phyloP scores from a whole-genome alignment of 1,140 invertebrate genomes.

The Uloborus diversus region DNA sequence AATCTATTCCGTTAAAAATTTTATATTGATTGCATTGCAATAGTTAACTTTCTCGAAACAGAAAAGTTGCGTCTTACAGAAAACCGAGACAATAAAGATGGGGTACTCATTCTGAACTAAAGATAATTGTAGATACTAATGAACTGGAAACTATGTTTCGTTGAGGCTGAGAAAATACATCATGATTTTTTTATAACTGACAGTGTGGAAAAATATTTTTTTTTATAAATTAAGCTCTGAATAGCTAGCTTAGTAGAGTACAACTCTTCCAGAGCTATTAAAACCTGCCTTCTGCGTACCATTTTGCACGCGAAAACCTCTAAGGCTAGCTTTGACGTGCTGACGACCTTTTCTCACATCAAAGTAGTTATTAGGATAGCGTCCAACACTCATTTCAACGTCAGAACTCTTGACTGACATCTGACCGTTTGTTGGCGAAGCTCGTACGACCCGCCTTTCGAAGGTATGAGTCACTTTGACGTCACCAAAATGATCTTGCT shows the following conservation, averaged over 20 bases:
- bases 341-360: neutral
- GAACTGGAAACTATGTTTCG: too few species aligned
- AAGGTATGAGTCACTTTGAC: slow-evolving; percentile 11
- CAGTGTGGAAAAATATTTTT: too few species aligned
- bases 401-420: neutral
- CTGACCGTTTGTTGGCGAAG: slow-evolving; percentile 20
- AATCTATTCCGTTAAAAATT: too few species aligned
- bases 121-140: too few species aligned
- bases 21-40: too few species aligned
- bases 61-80: too few species aligned
- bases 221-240: too few species aligned
- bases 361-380: slow-evolving; percentile 40
- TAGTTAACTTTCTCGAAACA: too few species aligned
- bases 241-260: neutral
- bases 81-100: too few species aligned
- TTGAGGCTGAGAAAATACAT: too few species aligned
- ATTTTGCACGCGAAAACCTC: slow-evolving; percentile 12
- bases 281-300: slow-evolving; percentile 40
- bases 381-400: slow-evolving; percentile 7
- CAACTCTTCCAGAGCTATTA: slow-evolving; percentile 12
- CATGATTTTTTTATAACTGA: too few species aligned
- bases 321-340: slow-evolving; percentile 9
- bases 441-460: neutral
- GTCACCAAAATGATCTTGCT: slow-evolving; percentile 43
- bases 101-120: too few species aligned